Evolutionary conservation across 2,113 vertebrate genomes (phyloP).

Genomic region (Taurulus bubalis): DNA sequence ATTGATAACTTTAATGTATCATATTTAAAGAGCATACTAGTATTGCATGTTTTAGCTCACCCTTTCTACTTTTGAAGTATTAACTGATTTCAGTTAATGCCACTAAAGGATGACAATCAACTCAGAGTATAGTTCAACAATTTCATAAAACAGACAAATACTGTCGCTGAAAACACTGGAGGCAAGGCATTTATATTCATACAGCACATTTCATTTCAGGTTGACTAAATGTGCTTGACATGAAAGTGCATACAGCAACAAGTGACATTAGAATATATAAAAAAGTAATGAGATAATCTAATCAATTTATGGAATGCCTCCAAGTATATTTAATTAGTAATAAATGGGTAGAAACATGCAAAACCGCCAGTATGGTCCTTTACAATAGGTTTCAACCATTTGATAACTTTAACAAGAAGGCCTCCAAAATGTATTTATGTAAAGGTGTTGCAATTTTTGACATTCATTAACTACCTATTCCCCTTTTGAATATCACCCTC

Average conservation of each 20-base stretch:
- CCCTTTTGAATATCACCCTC: constrained; percentile 18
- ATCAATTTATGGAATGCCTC: background rate
- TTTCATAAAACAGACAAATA: background rate
- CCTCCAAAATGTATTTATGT: constrained; percentile 7
- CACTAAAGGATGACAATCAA: background rate
- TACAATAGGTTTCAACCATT: constrained; percentile 21
- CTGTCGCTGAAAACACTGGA: background rate
- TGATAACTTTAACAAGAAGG: constrained; percentile 25
- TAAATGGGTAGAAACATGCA: constrained; percentile 37
- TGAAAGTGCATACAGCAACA: background rate
- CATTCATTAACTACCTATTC: constrained; percentile 37
- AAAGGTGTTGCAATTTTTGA: constrained; percentile 19
- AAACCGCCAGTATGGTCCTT: constrained; percentile 32
- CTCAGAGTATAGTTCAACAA: background rate
- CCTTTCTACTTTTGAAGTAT: background rate
- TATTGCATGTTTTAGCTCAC: constrained; percentile 48
- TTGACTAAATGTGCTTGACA: background rate
- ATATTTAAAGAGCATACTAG: constrained; percentile 28
- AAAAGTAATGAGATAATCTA: background rate
- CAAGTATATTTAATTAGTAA: background rate
- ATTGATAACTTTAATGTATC: constrained; percentile 6
- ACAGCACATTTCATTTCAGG: background rate
- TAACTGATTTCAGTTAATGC: background rate
- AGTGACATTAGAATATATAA: background rate
- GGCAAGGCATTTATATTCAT: background rate